Conservation (phyloP, 2,888 invertebrate species). For the Cabera pusaria region DNA sequence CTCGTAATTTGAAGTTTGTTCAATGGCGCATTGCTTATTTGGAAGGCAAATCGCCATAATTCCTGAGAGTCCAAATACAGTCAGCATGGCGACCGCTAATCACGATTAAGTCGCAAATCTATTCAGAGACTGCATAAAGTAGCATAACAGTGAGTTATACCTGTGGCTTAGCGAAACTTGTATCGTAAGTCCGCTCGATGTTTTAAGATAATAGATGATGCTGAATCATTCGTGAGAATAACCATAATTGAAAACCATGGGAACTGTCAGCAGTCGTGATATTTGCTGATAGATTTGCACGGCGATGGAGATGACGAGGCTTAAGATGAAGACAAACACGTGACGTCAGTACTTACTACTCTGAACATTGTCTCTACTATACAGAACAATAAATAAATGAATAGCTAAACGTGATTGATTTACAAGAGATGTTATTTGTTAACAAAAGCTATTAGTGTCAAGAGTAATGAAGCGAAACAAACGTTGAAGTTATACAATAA, state of each 20-base stretch:
- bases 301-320: conserved; percentile 35
- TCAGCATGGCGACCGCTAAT: conserved; percentile 30
- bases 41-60: conserved; percentile 26
- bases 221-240: conserved; percentile 56
- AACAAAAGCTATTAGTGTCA: conserved; percentile 1
- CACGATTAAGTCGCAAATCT: conserved; percentile 34
- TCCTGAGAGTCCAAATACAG: conserved; percentile 28
- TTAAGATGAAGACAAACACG: conserved; percentile 21
- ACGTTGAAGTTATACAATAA: background rate
- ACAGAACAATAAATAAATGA: conserved; percentile 13
- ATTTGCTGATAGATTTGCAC: conserved; percentile 41
- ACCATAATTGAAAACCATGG: conserved; percentile 60
- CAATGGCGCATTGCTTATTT: conserved; percentile 20
- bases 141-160: conserved; percentile 26
- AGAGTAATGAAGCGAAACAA: conserved; percentile 4
- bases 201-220: conserved; percentile 39
- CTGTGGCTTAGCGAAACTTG: conserved; percentile 18
- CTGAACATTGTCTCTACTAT: background rate
- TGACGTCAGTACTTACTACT: no score
- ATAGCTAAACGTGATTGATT: conserved; percentile 16
- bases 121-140: conserved; percentile 26
- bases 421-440: conserved; percentile 8
- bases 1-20: conserved; percentile 18
- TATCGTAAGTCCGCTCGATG: conserved; percentile 22
- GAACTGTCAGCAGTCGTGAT: conserved; percentile 57